Evolutionary conservation across 2,888 invertebrate species (phyloP).

Genomic region (Baronia brevicornis): DNA sequence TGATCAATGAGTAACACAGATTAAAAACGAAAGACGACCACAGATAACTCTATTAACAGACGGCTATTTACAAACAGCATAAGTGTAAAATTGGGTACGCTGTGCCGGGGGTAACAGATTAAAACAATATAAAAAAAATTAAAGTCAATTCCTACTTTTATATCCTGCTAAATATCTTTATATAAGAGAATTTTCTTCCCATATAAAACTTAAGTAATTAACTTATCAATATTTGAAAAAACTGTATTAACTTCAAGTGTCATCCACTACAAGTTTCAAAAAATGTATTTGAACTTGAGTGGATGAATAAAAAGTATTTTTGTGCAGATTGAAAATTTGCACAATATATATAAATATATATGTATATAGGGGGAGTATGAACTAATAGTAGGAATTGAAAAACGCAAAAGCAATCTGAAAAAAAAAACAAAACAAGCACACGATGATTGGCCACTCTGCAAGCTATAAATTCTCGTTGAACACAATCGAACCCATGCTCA

Average conservation of each 20-base stretch:
- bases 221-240: background rate
- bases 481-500: conserved; percentile 68
- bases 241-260: too few relatives aligned
- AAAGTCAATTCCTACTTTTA: conserved; percentile 7
- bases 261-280: background rate
- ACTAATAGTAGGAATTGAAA: too few relatives aligned
- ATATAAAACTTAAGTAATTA: conserved; percentile 13
- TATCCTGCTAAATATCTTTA: too few relatives aligned
- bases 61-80: conserved; percentile 8
- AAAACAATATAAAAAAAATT: conserved; percentile 5
- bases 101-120: conserved; percentile 5
- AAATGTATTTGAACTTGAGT: background rate
- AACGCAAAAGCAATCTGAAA: conserved; percentile 14
- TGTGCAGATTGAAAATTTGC: too few relatives aligned
- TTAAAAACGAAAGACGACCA: conserved; percentile 2
- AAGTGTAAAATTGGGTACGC: conserved; percentile 3
- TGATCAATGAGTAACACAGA: background rate
- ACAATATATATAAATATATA: background rate
- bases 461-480: conserved; percentile 40
- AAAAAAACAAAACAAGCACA: conserved; percentile 15
- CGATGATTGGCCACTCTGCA: conserved; percentile 22
- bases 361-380: conserved; percentile 3
- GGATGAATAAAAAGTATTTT: too few relatives aligned
- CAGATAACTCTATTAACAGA: background rate
- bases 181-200: too few relatives aligned